phyloP scores from a whole-genome alignment of 2,888 invertebrate species.

The Orthonevra nobilis region DNA sequence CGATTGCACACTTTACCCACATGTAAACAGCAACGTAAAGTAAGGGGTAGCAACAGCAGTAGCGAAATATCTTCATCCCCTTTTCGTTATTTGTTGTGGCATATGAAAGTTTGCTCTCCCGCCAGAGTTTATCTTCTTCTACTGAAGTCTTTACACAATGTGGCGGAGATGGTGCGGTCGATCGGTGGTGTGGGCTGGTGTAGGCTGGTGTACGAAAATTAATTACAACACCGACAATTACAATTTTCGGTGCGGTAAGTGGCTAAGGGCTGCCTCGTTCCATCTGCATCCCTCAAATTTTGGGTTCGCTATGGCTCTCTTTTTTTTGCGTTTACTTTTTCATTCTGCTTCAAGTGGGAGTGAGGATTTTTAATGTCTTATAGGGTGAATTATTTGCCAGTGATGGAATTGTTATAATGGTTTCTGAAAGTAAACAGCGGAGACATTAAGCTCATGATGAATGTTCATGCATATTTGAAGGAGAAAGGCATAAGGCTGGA shows the following conservation, averaged over 20 bases:
- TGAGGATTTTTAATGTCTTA: conserved; percentile 18
- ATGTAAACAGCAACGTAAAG: conserved; percentile 55
- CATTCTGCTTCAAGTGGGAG: background rate
- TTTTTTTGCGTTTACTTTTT: conserved; percentile 6
- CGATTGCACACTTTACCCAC: conserved; percentile 66
- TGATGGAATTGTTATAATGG: conserved; percentile 20
- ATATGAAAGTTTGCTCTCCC: conserved; percentile 57
- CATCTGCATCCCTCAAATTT: conserved; percentile 37
- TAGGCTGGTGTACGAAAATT: conserved; percentile 40
- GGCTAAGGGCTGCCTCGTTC: conserved; percentile 41
- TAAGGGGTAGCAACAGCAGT: conserved; percentile 4
- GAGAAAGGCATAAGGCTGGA: no score
- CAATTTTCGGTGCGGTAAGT: conserved; percentile 64
- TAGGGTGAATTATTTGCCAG: conserved; percentile 13
- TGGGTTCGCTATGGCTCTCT: no score
- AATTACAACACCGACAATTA: conserved; percentile 63
- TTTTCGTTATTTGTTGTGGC: conserved; percentile 53
- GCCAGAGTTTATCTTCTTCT: conserved; percentile 47
- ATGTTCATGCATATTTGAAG: no score
- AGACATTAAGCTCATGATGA: no score
- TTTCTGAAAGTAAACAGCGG: conserved; percentile 16
- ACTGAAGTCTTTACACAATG: conserved; percentile 24
- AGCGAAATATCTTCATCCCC: conserved; percentile 27
- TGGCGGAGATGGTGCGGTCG: conserved; percentile 1
- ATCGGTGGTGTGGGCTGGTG: background rate